Base-by-base conservation (phyloP, 2,888 invertebrate species). In the Cinara cedri region DNA sequence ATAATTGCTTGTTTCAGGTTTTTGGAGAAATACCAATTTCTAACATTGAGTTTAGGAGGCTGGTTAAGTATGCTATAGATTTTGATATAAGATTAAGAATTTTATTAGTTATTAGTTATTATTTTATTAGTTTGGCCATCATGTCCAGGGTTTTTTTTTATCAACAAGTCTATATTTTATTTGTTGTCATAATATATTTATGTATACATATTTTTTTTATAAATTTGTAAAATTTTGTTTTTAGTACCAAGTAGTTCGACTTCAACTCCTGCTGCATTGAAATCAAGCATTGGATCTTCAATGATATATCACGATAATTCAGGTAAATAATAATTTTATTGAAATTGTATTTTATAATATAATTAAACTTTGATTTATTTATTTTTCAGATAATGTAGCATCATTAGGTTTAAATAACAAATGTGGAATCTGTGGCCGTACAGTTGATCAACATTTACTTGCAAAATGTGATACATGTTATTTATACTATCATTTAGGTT, bases 381-480 rank as follows among this genome's bases (percentile, higher is more conserved):
- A 21, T 46, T 62, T 72, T 72, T 19, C 55, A 82, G 81, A 80
- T 60, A 75, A 75, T 66, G 76, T 57, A 13, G 54, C 62, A 14
- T 54, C 82, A 42, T 46, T 82, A 19, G 85, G 89, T 6, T 85
- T 90, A 82, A 86, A 90, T 68, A 93, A 92, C 83, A 92, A 93
- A 85, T 97, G 97, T 86, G 94, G 94, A 21, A 93, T 93, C 82
- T 97, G 97, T 87, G 90, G 91, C 81, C 90, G 92, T 84, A 91
- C 92, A 82, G 91, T 92, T 82, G 96, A 97, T 87, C 97, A 96
- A 83, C 98, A 98, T 87, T 89, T 96, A 82, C 88, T 98, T 85
- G 96, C 96, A 16, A 94, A 95, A 85, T 98, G 98, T 87, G 98
- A 98, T 87, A 94, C 95, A 2, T 98, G 98, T 85, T 91, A 92